Evolutionary conservation across 2,113 vertebrate genomes (phyloP).

Genomic region (Regulus satrapa): DNA sequence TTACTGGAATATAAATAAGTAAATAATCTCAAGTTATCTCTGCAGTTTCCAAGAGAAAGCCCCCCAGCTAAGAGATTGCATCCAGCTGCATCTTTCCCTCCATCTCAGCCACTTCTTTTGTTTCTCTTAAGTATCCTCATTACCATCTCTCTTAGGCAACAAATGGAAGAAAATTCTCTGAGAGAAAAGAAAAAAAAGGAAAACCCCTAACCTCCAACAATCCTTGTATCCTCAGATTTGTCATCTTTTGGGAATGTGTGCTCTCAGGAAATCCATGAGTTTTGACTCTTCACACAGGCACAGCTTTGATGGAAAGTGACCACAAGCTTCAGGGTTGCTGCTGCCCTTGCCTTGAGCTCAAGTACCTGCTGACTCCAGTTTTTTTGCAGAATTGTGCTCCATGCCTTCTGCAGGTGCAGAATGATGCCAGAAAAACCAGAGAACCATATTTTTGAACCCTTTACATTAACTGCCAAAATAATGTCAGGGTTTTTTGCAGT

Average conservation of each 20-base stretch:
- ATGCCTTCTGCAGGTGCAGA: background rate
- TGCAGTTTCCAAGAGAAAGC: background rate
- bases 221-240: background rate
- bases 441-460: background rate
- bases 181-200: background rate
- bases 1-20: background rate
- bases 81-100: background rate
- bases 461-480: background rate
- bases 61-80: background rate
- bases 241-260: background rate
- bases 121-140: accelerated
- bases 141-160: background rate
- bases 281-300: background rate
- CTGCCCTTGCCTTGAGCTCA: background rate
- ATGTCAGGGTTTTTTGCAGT: background rate
- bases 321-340: background rate
- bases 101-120: background rate
- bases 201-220: background rate
- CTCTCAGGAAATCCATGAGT: background rate
- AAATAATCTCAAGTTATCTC: too few relatives aligned
- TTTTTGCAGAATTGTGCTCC: background rate
- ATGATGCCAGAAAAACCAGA: background rate
- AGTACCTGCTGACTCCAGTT: background rate
- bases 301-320: background rate
- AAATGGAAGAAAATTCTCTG: background rate